Conservation (phyloP, 2,888 invertebrate genomes). For the Chironomus tentans region DNA sequence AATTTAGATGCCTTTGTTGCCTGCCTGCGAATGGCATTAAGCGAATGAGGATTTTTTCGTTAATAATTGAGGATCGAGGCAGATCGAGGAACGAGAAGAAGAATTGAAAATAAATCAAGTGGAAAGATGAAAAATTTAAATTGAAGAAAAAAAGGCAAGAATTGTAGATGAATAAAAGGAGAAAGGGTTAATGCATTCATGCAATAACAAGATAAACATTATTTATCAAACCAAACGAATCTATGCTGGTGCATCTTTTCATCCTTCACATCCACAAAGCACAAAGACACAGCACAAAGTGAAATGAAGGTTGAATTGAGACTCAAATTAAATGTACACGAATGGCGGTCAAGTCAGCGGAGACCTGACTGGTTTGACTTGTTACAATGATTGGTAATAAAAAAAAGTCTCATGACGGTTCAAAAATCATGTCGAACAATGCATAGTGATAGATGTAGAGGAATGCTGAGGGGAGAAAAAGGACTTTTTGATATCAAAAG, state of each 20-base stretch:
- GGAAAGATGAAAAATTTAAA: slow-evolving; percentile 1
- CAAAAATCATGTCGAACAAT: background rate
- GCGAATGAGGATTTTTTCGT: background rate
- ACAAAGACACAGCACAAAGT: background rate
- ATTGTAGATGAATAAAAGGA: background rate
- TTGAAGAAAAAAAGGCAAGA: background rate
- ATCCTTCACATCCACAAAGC: too few relatives aligned
- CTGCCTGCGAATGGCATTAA: background rate
- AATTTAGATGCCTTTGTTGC: background rate
- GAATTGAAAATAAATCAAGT: slow-evolving; percentile 14
- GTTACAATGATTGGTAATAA: background rate
- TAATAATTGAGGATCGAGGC: too few relatives aligned
- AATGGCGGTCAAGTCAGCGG: background rate
- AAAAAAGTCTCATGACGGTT: background rate
- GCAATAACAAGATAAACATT: background rate
- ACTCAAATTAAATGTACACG: background rate
- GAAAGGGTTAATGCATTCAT: slow-evolving; percentile 11
- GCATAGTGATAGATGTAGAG: background rate
- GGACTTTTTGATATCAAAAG: slow-evolving; percentile 24
- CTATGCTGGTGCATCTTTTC: too few relatives aligned
- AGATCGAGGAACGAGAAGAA: background rate
- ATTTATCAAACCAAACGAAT: too few relatives aligned
- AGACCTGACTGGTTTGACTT: background rate
- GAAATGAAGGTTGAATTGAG: background rate
- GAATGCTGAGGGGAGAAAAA: background rate